Percentiles rank a stretch among this genome's conserved stretches.
These are phyloP conservation scores for Adrianichthys oophorus DNA, from an alignment of 2,797 vertebrate species.

Conservation along the genomic window DNA sequence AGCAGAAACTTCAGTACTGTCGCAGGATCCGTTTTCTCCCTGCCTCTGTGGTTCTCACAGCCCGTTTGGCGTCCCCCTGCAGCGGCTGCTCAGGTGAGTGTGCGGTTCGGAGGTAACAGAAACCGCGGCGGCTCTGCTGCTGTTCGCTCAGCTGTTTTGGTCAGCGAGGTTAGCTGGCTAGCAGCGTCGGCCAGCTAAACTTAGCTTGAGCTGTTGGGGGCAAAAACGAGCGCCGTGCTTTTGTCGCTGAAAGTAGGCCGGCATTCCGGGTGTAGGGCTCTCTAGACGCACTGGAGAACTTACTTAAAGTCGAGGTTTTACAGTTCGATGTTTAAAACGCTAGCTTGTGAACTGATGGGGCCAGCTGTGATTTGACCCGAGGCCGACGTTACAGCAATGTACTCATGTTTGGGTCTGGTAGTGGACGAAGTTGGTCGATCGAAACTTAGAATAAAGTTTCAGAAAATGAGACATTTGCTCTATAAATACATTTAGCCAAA, in stretches of 20 bases:
- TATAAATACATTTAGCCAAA: too few species aligned
- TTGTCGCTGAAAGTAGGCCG: background rate
- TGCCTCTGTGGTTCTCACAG: background rate
- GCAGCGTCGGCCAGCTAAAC: slow-evolving; percentile 47
- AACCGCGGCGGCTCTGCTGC: background rate
- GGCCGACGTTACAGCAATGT: slow-evolving; percentile 35
- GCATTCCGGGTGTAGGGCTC: background rate
- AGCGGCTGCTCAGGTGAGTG: slow-evolving; percentile 30
- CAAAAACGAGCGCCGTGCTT: background rate
- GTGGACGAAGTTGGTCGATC: background rate
- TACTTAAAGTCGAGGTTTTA: too few species aligned
- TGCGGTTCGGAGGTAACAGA: background rate
- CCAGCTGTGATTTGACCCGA: slow-evolving; percentile 50
- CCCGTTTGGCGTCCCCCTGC: background rate
- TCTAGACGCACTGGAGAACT: too few species aligned
- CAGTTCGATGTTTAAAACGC: background rate
- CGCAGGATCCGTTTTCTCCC: slow-evolving; percentile 1
- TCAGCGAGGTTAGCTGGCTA: slow-evolving; percentile 59
- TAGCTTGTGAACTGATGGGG: slow-evolving; percentile 16
- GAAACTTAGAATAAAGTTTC: background rate
- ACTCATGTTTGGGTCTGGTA: slow-evolving; percentile 18
- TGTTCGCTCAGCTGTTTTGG: slow-evolving; percentile 63
- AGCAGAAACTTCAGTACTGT: slow-evolving; percentile 15
- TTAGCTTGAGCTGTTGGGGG: slow-evolving; percentile 28
- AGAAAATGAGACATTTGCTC: background rate